Percentiles rank a stretch among this genome's conserved stretches.
Evolutionary conservation across 2,797 vertebrate species (phyloP).

Genomic region (Dendrocincla tyrannina): DNA sequence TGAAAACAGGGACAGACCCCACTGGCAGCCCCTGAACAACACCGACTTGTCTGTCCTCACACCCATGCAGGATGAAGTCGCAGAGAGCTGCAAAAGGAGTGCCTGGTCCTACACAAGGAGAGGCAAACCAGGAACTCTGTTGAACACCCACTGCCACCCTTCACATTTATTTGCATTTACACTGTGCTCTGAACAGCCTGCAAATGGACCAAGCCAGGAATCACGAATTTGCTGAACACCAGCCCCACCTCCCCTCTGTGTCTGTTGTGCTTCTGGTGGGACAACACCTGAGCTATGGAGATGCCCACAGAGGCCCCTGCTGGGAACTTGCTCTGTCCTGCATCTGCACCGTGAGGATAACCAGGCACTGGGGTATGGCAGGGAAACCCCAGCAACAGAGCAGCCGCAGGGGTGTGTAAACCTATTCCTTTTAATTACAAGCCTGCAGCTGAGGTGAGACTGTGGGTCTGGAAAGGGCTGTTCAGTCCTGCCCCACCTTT

Average conservation of each 20-base stretch:
- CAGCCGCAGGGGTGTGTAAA: not conserved
- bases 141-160: not conserved
- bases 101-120: not conserved
- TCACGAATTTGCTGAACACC: not conserved
- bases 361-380: not conserved
- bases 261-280: not conserved
- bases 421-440: not conserved
- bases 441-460: not conserved
- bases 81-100: not conserved
- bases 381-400: not conserved
- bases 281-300: accelerated
- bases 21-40: not conserved
- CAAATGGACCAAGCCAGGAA: not conserved
- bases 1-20: not conserved
- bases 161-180: not conserved
- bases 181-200: not conserved
- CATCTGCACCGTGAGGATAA: not conserved
- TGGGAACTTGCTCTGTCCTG: accelerated
- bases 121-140: not conserved
- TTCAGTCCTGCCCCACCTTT: not conserved
- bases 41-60: not conserved
- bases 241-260: not conserved
- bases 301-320: not conserved
- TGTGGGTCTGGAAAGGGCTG: not conserved
- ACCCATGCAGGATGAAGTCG: not conserved